Conservation (phyloP, 2,888 invertebrate species). For the Endomychus coccineus region DNA sequence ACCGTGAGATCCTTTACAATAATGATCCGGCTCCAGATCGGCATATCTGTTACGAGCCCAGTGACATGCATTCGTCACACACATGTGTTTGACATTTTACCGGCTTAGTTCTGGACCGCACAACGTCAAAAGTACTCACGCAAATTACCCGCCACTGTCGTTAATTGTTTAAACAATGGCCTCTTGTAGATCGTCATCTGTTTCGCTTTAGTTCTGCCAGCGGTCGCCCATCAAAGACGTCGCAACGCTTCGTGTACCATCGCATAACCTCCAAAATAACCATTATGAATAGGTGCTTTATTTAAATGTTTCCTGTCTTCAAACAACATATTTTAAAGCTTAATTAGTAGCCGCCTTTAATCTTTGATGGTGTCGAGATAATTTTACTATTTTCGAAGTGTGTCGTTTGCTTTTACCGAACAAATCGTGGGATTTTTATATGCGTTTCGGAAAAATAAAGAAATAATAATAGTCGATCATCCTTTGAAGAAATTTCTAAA, state of each 20-base stretch:
- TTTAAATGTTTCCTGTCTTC: constrained; percentile 41
- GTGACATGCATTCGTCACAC: constrained; percentile 25
- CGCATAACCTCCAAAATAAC: constrained; percentile 32
- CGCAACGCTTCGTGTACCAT: constrained; percentile 18
- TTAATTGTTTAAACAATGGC: constrained; percentile 39
- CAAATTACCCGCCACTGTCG: constrained; percentile 34
- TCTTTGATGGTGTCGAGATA: constrained; percentile 35
- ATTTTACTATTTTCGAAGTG: constrained; percentile 21
- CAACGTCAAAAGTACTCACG: constrained; percentile 32
- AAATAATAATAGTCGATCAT: no score
- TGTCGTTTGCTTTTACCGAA: not conserved
- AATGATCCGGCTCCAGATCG: constrained; percentile 16
- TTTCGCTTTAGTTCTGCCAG: constrained; percentile 41
- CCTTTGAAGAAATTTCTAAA: no score
- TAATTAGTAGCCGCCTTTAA: constrained; percentile 32
- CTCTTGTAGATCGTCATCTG: constrained; percentile 37
- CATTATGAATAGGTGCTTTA: constrained; percentile 40
- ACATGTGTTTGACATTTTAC: constrained; percentile 26
- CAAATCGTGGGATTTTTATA: no score
- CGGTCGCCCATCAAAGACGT: constrained; percentile 36
- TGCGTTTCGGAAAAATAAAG: no score
- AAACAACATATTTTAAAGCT: constrained; percentile 38
- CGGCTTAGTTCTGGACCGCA: constrained; percentile 32
- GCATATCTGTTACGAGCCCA: constrained; percentile 28
- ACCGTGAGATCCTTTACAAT: not conserved